Conservation (phyloP, 2,797 vertebrate genomes). For the Dromococcyx pavoninus region DNA sequence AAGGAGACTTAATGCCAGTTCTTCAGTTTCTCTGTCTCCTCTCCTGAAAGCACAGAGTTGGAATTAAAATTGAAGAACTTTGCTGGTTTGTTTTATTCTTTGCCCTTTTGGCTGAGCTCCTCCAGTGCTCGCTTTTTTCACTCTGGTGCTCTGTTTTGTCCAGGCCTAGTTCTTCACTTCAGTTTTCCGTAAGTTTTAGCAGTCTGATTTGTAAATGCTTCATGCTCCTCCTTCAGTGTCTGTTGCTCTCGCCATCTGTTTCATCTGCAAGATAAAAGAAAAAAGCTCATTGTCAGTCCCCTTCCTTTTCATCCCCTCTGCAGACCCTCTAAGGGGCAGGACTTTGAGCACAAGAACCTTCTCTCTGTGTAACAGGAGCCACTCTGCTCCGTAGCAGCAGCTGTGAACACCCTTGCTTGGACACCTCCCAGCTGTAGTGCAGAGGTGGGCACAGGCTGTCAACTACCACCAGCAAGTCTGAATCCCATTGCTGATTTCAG, state of each 20-base stretch:
- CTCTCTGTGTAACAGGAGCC: background rate
- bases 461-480: background rate
- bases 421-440: background rate
- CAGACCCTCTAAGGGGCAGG: background rate
- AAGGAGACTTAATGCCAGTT: background rate
- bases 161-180: constrained; percentile 12
- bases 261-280: constrained; percentile 20
- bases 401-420: background rate
- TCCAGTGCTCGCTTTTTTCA: constrained; percentile 10
- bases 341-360: background rate
- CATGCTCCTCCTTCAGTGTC: background rate
- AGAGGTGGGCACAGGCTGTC: background rate
- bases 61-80: constrained; percentile 6
- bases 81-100: constrained; percentile 9
- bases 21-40: background rate
- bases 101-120: background rate
- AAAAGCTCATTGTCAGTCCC: background rate
- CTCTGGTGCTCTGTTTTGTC: constrained; percentile 5
- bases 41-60: background rate
- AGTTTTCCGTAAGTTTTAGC: background rate
- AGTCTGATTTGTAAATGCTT: constrained; percentile 5
- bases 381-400: background rate
- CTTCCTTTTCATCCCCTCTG: background rate
- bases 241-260: background rate
- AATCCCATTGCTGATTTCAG: background rate